phyloP scores from a whole-genome alignment of 2,797 vertebrate genomes.

The Smutsia gigantea region DNA sequence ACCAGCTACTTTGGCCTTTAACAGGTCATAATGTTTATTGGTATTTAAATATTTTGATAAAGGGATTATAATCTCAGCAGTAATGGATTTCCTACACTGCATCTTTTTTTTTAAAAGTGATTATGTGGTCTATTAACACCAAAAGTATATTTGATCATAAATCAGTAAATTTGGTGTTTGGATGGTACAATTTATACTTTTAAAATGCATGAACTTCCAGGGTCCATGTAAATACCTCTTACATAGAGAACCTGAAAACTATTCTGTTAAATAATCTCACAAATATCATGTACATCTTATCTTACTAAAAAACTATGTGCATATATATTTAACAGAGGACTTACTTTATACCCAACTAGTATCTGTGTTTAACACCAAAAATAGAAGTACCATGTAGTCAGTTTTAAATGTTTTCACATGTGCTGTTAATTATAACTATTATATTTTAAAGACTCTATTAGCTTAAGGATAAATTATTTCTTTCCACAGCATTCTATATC shows the following conservation, averaged over 20 bases:
- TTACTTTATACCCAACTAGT: not conserved
- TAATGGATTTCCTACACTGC: not conserved
- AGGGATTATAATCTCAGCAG: not conserved
- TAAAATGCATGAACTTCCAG: not conserved
- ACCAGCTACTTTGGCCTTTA: not conserved
- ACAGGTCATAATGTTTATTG: not conserved
- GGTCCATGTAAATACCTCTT: not conserved
- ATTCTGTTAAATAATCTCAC: slow-evolving; percentile 21
- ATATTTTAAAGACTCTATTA: not conserved
- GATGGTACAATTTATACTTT: slow-evolving; percentile 30
- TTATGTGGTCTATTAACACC: slow-evolving; percentile 6
- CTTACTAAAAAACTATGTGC: slow-evolving; percentile 14
- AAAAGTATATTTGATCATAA: slow-evolving; percentile 19
- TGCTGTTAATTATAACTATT: not conserved
- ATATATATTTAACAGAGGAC: not conserved
- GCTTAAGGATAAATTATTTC: not conserved
- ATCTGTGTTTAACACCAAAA: not conserved
- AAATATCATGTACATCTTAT: not conserved
- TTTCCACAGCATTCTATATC: not conserved
- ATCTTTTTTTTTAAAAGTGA: not conserved
- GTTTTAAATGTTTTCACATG: slow-evolving; percentile 29
- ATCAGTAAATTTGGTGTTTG: slow-evolving; percentile 14
- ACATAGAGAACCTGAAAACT: slow-evolving; percentile 45
- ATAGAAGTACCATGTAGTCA: not conserved
- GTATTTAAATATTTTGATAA: not conserved